These are phyloP conservation scores for Pollenia griseotomentosa DNA, from an alignment of 2,888 invertebrate genomes.

Conservation along the genomic window DNA sequence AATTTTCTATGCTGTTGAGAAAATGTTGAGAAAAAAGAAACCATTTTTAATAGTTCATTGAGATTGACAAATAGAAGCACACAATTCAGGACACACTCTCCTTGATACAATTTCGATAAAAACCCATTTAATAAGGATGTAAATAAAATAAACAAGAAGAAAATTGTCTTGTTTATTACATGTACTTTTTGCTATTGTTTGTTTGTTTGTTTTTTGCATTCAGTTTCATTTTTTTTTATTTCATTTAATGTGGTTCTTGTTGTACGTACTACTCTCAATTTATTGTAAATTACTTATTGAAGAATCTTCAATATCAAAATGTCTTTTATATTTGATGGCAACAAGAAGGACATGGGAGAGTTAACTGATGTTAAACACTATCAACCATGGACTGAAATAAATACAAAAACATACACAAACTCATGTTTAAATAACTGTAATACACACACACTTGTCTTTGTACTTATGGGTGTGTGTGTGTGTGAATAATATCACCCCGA, in stretches of 20 bases:
- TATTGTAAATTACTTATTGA: constrained; percentile 68
- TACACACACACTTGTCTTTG: too few relatives aligned
- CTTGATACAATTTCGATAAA: neutral
- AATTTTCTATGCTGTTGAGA: constrained; percentile 53
- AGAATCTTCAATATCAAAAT: constrained; percentile 70
- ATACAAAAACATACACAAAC: neutral
- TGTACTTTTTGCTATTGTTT: constrained; percentile 26
- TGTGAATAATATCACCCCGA: too few relatives aligned
- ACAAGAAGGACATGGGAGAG: constrained; percentile 68
- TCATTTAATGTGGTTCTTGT: constrained; percentile 2
- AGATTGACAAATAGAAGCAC: constrained; percentile 1
- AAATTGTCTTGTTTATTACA: constrained; percentile 44
- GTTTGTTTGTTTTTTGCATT: neutral
- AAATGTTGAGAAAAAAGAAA: constrained; percentile 12
- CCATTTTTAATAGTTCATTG: constrained; percentile 27
- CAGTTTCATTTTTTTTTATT: neutral
- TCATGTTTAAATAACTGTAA: neutral
- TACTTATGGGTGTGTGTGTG: too few relatives aligned
- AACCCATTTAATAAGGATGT: constrained; percentile 44
- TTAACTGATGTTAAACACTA: constrained; percentile 68
- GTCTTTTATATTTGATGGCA: constrained; percentile 70
- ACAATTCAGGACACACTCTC: neutral
- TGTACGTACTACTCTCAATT: constrained; percentile 23
- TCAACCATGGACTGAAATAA: constrained; percentile 43
- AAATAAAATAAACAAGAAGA: constrained; percentile 58